Base-by-base conservation (phyloP, 2,113 vertebrate genomes). In the Prochilodus magdalenae region DNA sequence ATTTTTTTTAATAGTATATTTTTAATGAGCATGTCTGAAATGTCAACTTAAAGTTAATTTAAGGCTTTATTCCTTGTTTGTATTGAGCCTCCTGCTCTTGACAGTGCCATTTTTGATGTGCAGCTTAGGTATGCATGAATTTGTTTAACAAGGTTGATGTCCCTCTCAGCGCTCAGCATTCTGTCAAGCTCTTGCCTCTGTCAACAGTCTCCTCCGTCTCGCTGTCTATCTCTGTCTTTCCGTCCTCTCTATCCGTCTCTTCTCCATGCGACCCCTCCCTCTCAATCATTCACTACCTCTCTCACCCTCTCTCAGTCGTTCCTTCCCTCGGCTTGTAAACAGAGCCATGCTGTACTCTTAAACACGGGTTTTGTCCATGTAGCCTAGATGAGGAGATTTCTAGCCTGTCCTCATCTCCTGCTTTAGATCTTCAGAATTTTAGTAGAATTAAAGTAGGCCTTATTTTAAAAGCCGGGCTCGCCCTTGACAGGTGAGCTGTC, bases 401-500 rank as follows among this genome's bases (percentile, higher is more conserved):
- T 93, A 92, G 94, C 94, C 83, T 91, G 94, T 92, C 94, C 94
- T 94, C 91, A 92, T 96, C 95, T 95, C 92, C 93, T 95, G 91
- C 92, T 94, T 94, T 93, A 92, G 91, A 95, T 93, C 93, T 95
- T 94, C 95, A 94, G 93, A 95, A 88, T 94, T 95, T 95, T 91
- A 93, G 89, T 92, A 92, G 93, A 96, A 96, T 96, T 96, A 95
- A 94, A 94, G 95, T 90, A 91, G 93, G 93, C 94, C 92, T 95
- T 95, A 95, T 96, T 96, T 94, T 88, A 91, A 92, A 51, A 93
- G 92, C 94, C 95, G 93, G 90, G 94, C 91, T 92, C 94, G 95
- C 94, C 63, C 70, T 94, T 95, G 95, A 97, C 96, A 97, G 95
- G 94, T 94, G 94, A 95, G 95, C 95, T 95, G 96, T 96, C 96